These are phyloP conservation scores for Drosophila histrio DNA, from an alignment of 2,888 invertebrate species.

Conservation along the genomic window DNA sequence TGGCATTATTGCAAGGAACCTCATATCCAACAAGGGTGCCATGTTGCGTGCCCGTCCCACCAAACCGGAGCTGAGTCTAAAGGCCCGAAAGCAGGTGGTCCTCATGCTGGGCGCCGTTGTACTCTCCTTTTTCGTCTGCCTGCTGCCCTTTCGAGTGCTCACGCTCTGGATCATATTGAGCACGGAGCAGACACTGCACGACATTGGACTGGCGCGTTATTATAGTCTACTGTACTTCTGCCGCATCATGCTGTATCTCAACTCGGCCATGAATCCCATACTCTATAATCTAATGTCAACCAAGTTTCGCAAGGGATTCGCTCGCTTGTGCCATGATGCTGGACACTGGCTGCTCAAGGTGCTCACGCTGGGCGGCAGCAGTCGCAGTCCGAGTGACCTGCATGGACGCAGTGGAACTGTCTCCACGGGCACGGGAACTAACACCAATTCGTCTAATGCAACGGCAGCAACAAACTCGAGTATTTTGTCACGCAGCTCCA, in stretches of 20 bases:
- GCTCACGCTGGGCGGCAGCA: constrained; percentile 62
- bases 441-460: constrained; percentile 86
- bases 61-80: constrained; percentile 89
- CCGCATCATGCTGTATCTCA: constrained; percentile 93
- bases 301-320: constrained; percentile 93
- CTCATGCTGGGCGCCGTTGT: constrained; percentile 94
- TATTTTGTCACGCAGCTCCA: constrained; percentile 87
- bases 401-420: constrained; percentile 59
- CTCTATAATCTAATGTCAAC: constrained; percentile 97
- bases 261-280: constrained; percentile 95
- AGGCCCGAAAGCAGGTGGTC: constrained; percentile 92
- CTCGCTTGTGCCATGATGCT: constrained; percentile 86
- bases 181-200: constrained; percentile 88
- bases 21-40: constrained; percentile 88
- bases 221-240: constrained; percentile 93
- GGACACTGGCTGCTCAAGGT: constrained; percentile 49
- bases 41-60: constrained; percentile 88
- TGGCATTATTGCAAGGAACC: constrained; percentile 92
- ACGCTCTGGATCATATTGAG: constrained; percentile 93
- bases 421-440: constrained; percentile 83
- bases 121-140: constrained; percentile 93
- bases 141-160: constrained; percentile 93
- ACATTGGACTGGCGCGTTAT: constrained; percentile 91
- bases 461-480: constrained; percentile 85
- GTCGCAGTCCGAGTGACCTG: constrained; percentile 18